Evolutionary conservation across 2,888 invertebrate species (phyloP), one percentile per base, ranked within the genome.

Genomic region (Leucania comma): DNA sequence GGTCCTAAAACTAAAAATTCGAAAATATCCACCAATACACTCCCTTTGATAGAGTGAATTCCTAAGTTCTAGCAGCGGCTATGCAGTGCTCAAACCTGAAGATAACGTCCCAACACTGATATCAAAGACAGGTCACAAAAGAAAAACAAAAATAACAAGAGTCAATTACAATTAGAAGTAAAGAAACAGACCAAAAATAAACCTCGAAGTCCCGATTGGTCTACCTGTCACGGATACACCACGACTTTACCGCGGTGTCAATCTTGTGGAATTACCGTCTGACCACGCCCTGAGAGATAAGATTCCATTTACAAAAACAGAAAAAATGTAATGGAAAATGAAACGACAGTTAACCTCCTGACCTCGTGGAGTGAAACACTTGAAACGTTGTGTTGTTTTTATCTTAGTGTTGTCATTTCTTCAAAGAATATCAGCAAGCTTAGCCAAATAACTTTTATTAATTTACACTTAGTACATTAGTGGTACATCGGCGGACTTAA

Each of bases 221-320:
- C 62, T 51, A 65, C 60, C 66, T 75, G 80, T 68, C 82, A 65
- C 64, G 60, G 66, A 81, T 66, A 56, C 75, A 70, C 77, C 73
- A 72, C 54, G 77, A 77, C 75, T 71, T 71, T 68, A 67, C 57
- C 60, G 20, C 35, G 56, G 63, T 79, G 82, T 84, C 82, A 82
- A 82, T 84, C 72, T 79, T 67, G 53, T n/a, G 66, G 68, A 68
- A 75, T 84, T 84, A 80, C 67, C 53, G 62, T 50, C 56, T 61
- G 32, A 58, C 68, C 71, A 62, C 69, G n/a, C 69, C 68, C 38
- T 12, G 17, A 26, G 35, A 51, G 58, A 63, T 59, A 56, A 53
- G 42, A 66, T 54, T 29, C 68, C 64, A 63, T 72, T 71, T 67
- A 75, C 66, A 72, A 35, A 63, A 75, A 73, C 48, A 29, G 62